Base-by-base conservation (phyloP, 2,797 vertebrate species). In the Aphelocoma californica region DNA sequence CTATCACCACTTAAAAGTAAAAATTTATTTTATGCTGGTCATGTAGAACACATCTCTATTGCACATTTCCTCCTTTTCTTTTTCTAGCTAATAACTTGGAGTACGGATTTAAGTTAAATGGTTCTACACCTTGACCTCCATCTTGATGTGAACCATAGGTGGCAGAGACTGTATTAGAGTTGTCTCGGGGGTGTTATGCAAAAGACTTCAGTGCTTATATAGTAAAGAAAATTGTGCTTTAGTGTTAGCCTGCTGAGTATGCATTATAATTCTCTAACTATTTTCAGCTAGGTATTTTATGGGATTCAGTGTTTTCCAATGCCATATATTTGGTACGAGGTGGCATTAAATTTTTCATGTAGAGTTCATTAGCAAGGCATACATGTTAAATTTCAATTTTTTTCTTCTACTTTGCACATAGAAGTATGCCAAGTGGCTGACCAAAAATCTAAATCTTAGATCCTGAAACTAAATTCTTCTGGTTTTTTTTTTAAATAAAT, bases 51-150 rank as follows among this genome's bases (percentile, higher is more conserved):
- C 81, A 82, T 93, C 64, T 86, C 77, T 48, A 86, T 34, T 82
- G 53, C 29, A 7, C 0, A 0, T 62, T 86, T 81, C 70, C 72
- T 62, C 12, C 62, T 84, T 77, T 73, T 61, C 64, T 75, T 81
- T 81, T 91, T 75, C 91, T 61, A 56, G 79, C 47, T 94, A 96
- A 95, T 96, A 96, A 86, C 75, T 92, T 62, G 78, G 80, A 73
- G 64, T 65, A 94, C 90, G 53, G 65, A 97, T 97, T 96, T 80
- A 50, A 93, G 36, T 96, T 93, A 97, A 97, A 97, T 94, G 84
- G 20, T 62, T 97, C 81, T 97, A 90, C 80, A 95, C 78, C 77
- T 90, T 97, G 94, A 97, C 91, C 86, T 95, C 89, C 86, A 94
- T 94, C 85, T 96, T 96, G 60, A 95, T 97, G 91, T 91, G 88